Conservation (phyloP, 92 coral and sea anemone genomes). For the Palythoa caribaeorum region DNA sequence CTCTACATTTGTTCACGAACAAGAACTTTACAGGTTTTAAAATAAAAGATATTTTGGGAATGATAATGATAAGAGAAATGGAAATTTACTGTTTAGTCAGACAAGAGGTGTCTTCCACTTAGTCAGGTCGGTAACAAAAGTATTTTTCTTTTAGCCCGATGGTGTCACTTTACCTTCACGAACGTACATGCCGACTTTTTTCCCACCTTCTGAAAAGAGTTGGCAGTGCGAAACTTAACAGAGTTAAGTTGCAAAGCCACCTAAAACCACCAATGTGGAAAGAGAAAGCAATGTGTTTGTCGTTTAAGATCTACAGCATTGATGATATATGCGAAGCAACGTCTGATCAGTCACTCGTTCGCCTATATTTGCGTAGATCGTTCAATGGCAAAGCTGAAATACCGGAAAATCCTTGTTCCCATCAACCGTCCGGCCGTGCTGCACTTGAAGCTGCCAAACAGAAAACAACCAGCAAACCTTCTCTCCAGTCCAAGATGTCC, state of each 20-base stretch:
- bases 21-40: neutral
- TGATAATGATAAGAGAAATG: neutral
- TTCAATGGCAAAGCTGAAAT: constrained; percentile 55
- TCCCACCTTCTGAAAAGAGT: constrained; percentile 47
- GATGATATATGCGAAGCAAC: constrained; percentile 47
- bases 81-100: neutral
- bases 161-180: constrained; percentile 56
- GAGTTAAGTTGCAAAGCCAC: constrained; percentile 52
- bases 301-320: constrained; percentile 30
- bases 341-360: constrained; percentile 44
- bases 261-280: constrained; percentile 62
- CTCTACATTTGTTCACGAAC: neutral
- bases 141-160: constrained; percentile 45
- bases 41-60: too few species aligned
- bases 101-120: neutral
- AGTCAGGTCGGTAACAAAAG: neutral
- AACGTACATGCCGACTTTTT: constrained; percentile 42
- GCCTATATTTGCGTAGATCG: constrained; percentile 20
- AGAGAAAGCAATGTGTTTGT: constrained; percentile 53
- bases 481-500: neutral
- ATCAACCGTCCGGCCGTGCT: constrained; percentile 57
- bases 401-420: neutral
- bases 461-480: constrained; percentile 1
- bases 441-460: constrained; percentile 68
- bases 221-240: constrained; percentile 53